phyloP scores from a whole-genome alignment of 1,140 invertebrate species.

The Pseudomyrmex sp. region DNA sequence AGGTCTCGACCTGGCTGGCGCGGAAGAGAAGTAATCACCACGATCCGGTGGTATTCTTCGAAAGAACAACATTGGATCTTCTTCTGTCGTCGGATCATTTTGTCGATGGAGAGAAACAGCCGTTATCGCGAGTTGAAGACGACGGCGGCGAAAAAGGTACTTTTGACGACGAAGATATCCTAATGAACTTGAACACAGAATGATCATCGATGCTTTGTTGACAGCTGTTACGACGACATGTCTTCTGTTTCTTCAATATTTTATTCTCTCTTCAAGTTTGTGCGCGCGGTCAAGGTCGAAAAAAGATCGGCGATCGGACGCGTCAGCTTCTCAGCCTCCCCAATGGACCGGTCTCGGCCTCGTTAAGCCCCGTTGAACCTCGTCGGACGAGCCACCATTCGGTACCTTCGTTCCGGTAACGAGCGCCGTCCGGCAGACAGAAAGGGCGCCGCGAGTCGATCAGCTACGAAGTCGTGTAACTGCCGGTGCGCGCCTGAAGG shows the following conservation, averaged over 20 bases:
- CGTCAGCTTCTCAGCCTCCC: constrained; percentile 78
- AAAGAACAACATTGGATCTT: constrained; percentile 52
- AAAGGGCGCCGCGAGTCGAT: constrained; percentile 52
- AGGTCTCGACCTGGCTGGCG: constrained; percentile 23
- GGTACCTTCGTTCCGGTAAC: constrained; percentile 36
- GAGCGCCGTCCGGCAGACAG: constrained; percentile 14
- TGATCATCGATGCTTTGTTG: background rate
- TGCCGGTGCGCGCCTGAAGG: constrained; percentile 82
- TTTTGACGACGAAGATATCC: too few relatives aligned
- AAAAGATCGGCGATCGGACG: constrained; percentile 41
- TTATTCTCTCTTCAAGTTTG: constrained; percentile 27
- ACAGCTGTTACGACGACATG: background rate
- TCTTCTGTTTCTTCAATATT: background rate
- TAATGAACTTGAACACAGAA: too few relatives aligned
- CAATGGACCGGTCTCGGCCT: constrained; percentile 76
- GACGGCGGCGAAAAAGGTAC: too few relatives aligned
- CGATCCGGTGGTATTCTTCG: constrained; percentile 19
- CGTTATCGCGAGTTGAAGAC: background rate
- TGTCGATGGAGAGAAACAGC: constrained; percentile 8
- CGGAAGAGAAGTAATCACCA: constrained; percentile 41
- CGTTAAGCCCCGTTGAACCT: constrained; percentile 70
- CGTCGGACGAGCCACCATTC: constrained; percentile 50
- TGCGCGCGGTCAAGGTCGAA: constrained; percentile 49
- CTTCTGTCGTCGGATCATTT: background rate
- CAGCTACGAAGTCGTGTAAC: constrained; percentile 83